Evolutionary conservation across 2,797 vertebrate species (phyloP).

Genomic region (Sebastes vulpes): DNA sequence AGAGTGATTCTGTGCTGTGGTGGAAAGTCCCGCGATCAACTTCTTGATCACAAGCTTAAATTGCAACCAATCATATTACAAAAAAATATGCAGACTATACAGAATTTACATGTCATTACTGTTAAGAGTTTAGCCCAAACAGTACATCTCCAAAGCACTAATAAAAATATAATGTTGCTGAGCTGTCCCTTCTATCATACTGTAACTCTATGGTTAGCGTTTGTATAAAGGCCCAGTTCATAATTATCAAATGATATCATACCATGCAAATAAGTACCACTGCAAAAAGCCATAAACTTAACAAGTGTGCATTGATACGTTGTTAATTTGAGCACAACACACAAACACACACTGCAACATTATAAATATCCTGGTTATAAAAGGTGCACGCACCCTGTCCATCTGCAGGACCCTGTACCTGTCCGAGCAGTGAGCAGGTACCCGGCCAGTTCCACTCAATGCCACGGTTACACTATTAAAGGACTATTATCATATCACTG

Average conservation of each 20-base stretch:
- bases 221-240: background rate
- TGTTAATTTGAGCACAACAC: background rate
- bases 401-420: background rate
- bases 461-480: background rate
- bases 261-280: slow-evolving; percentile 11
- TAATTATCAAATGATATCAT: background rate
- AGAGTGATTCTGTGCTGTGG: background rate
- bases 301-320: background rate
- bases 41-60: background rate
- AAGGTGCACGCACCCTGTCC: background rate
- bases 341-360: background rate
- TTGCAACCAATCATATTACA: background rate
- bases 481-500: background rate
- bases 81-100: background rate
- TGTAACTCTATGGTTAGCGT: background rate
- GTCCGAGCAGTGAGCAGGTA: background rate
- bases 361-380: background rate
- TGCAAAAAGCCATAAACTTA: background rate
- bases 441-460: background rate
- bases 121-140: background rate
- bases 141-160: background rate
- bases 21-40: background rate
- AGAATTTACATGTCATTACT: background rate
- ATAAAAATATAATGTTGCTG: background rate
- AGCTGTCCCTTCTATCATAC: background rate